Conservation (phyloP, 2,888 invertebrate species). For the Bruchidius siliquastri region DNA sequence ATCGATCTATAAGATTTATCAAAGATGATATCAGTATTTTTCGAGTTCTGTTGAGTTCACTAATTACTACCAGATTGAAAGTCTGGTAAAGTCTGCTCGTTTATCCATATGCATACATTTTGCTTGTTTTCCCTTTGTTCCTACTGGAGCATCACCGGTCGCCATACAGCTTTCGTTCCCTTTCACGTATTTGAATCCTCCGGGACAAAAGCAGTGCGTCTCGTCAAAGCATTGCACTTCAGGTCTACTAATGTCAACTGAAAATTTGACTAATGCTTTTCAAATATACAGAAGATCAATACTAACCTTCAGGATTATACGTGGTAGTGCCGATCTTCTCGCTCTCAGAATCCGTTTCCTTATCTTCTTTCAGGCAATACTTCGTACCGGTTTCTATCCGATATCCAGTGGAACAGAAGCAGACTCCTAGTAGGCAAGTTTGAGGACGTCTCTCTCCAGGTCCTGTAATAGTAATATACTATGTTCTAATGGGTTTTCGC, state of each 20-base stretch:
- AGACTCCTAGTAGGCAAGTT: conserved; percentile 48
- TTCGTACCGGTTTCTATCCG: conserved; percentile 32
- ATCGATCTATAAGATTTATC: too few relatives aligned
- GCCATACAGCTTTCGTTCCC: conserved; percentile 37
- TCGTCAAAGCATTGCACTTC: conserved; percentile 45
- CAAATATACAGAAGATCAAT: not conserved
- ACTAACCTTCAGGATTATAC: not conserved
- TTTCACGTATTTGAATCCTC: conserved; percentile 43
- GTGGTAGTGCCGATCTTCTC: not conserved
- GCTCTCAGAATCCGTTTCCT: not conserved
- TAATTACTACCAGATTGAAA: too few relatives aligned
- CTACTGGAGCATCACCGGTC: conserved; percentile 35
- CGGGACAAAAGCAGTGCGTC: conserved; percentile 47
- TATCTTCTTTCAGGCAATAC: conserved; percentile 29
- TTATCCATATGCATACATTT: too few relatives aligned
- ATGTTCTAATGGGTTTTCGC: too few relatives aligned
- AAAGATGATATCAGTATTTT: too few relatives aligned
- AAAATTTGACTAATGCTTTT: conserved; percentile 7
- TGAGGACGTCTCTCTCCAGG: conserved; percentile 25
- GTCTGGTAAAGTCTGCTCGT: too few relatives aligned
- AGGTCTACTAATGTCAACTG: conserved; percentile 16
- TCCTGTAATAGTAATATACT: conserved; percentile 7
- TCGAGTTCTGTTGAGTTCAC: too few relatives aligned
- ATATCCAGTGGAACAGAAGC: conserved; percentile 59
- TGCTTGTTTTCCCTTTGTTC: conserved; percentile 39